Conservation (phyloP, 1,140 invertebrate species). For the Nasonia vitripennis region DNA sequence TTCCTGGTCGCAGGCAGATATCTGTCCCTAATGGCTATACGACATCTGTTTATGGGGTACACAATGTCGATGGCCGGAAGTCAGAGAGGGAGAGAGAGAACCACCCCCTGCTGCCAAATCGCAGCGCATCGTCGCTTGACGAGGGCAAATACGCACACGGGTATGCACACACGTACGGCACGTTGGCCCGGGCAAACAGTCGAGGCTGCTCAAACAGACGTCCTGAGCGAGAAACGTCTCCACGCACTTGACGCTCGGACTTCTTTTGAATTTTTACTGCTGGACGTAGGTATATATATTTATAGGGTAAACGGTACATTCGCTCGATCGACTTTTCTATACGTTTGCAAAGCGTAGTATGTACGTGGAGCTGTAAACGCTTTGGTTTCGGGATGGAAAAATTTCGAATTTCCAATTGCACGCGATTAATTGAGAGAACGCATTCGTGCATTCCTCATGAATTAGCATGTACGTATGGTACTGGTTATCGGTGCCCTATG, state of each 20-base stretch:
- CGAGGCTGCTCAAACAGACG: neutral
- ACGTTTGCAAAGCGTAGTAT: neutral
- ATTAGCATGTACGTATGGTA: neutral
- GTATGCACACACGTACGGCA: neutral
- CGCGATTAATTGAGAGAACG: neutral
- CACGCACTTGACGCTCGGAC: neutral
- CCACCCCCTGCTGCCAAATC: neutral
- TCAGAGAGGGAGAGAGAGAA: neutral
- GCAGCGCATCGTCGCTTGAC: conserved; percentile 16
- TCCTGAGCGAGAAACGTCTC: neutral
- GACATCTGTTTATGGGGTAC: neutral
- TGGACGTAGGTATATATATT: neutral
- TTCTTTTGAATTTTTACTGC: neutral
- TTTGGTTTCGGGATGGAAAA: neutral
- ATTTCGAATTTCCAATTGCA: neutral
- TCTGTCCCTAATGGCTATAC: neutral
- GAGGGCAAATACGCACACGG: conserved; percentile 21
- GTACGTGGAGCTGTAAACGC: neutral
- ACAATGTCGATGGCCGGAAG: neutral
- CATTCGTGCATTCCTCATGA: neutral
- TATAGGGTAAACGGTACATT: neutral
- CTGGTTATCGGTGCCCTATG: neutral
- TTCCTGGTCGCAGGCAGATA: neutral
- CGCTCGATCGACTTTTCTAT: neutral
- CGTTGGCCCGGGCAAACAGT: conserved; percentile 21